Conservation (phyloP, 2,888 invertebrate species). For the Volucella inflata region DNA sequence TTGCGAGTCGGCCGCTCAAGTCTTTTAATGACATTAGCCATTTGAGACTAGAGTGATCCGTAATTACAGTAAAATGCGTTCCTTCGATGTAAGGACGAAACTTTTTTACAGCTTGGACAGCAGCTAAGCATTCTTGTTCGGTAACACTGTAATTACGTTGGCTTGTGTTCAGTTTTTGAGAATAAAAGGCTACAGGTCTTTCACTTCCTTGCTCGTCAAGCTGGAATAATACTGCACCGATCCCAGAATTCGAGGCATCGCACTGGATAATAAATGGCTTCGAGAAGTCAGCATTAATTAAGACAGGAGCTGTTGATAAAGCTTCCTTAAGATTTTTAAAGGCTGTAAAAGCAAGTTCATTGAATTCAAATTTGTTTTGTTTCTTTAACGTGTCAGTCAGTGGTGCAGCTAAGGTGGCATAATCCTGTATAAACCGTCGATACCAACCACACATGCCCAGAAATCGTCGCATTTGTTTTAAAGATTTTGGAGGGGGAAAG, state of each 20-base stretch:
- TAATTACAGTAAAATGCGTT: too few relatives aligned
- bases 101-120: slow-evolving; percentile 39
- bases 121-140: slow-evolving; percentile 48
- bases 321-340: too few relatives aligned
- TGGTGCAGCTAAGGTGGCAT: slow-evolving; percentile 39
- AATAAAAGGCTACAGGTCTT: slow-evolving; percentile 47
- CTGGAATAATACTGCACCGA: slow-evolving; percentile 54
- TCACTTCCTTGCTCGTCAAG: slow-evolving; percentile 36
- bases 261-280: slow-evolving; percentile 64
- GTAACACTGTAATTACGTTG: slow-evolving; percentile 53
- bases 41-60: slow-evolving; percentile 76
- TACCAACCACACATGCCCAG: slow-evolving; percentile 75
- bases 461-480: slow-evolving; percentile 66
- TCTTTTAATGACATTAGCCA: slow-evolving; percentile 77
- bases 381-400: slow-evolving; percentile 41
- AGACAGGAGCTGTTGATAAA: too few relatives aligned
- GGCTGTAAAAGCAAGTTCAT: too few relatives aligned
- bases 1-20: slow-evolving; percentile 77
- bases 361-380: too few relatives aligned
- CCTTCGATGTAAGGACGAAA: slow-evolving; percentile 63
- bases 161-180: slow-evolving; percentile 48
- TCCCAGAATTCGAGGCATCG: slow-evolving; percentile 44
- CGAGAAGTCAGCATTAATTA: too few relatives aligned
- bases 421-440: slow-evolving; percentile 65
- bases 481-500: too few relatives aligned